Evolutionary conservation across 2,888 invertebrate genomes (phyloP).

Genomic region (Protodeltote pygarga): DNA sequence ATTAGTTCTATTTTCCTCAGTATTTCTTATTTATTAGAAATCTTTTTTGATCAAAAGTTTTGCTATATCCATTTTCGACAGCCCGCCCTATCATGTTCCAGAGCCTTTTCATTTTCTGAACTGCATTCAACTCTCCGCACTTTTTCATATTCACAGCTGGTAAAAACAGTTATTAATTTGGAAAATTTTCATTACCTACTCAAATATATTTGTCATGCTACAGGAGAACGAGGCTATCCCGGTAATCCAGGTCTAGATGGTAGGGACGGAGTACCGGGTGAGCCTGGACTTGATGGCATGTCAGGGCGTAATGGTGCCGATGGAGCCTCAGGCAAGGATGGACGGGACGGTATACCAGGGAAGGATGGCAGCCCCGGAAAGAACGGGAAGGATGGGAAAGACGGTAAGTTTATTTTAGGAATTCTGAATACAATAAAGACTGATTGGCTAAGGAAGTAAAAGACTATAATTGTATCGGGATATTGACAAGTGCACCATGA

Average conservation of each 20-base stretch:
- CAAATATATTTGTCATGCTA: neutral
- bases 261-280: conserved; percentile 95
- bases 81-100: too few relatives aligned
- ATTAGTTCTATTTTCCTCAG: neutral
- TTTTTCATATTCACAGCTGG: too few relatives aligned
- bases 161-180: too few relatives aligned
- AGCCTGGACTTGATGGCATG: conserved; percentile 95
- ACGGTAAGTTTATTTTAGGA: conserved; percentile 59
- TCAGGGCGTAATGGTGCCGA: conserved; percentile 95
- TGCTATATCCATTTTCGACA: too few relatives aligned
- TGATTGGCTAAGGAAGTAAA: too few relatives aligned
- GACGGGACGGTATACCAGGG: conserved; percentile 90
- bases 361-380: conserved; percentile 90
- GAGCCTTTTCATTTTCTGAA: too few relatives aligned
- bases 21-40: neutral
- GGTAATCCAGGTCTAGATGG: conserved; percentile 93
- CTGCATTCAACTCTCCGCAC: too few relatives aligned
- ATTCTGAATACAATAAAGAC: neutral
- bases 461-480: too few relatives aligned
- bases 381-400: conserved; percentile 82
- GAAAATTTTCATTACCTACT: too few relatives aligned
- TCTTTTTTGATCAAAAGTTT: too few relatives aligned
- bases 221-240: conserved; percentile 90
- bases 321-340: conserved; percentile 92
- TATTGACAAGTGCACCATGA: too few relatives aligned